Base-by-base conservation (phyloP, 1,140 invertebrate species). In the Nasonia giraulti region DNA sequence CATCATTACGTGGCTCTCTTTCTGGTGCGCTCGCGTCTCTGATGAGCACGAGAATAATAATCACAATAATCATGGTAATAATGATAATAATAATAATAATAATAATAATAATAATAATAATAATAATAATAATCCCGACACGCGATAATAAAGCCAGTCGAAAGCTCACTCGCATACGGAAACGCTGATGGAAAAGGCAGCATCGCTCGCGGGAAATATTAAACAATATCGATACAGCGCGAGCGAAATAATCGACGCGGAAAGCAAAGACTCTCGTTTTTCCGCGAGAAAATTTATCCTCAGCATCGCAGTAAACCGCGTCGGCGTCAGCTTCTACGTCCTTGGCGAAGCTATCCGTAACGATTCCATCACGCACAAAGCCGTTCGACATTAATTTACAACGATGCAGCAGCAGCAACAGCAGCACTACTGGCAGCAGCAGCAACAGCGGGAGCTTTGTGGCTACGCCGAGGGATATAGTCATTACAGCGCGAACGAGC, bases 301-400 rank as follows among this genome's bases (percentile, higher is more conserved):
- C n/a, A n/a, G n/a, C n/a, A n/a, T n/a, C n/a, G n/a, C n/a, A n/a
- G n/a, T n/a, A n/a, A n/a, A n/a, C n/a, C n/a, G 23, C 68, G 68
- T 1, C 8, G 8, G 40, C 8, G 1, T 0, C 27, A 0, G 37
- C 17, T 23, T 27, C 37, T 69, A 27, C 33, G 33, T 37, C 10
- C 14, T 23, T 23, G 27, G 27, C 66, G 8, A n/a, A 23, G n/a
- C 62, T 27, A 37, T 37, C 2, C 5, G 31, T 33, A 62, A 66
- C 55, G 31, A 66, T 14, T 78, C 66, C 20, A 14, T 12, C 62
- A 8, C 0, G 23, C 23, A 50, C 68, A 31, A 80, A 80, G 68
- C n/a, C 44, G 55, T 17, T 17, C 4, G 69, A 80, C 68, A 80
- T 80, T 40, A 71, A 73, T 73, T 80, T 73, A 33, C 33, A 73